These are phyloP conservation scores for Osmerus mordax DNA, from an alignment of 2,113 vertebrate genomes.

Conservation along the genomic window DNA sequence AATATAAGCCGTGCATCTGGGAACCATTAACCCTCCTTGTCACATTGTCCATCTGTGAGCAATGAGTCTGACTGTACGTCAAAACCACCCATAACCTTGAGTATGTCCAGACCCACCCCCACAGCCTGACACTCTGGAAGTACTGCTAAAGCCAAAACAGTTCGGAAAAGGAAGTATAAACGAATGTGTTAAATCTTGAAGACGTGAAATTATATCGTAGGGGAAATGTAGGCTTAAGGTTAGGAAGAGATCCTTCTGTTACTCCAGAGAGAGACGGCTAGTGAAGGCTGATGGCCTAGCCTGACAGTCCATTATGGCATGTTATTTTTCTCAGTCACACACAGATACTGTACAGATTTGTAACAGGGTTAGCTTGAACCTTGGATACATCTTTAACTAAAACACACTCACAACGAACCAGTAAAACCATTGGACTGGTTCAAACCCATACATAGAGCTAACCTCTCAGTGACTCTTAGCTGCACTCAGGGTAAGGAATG, in stretches of 20 bases:
- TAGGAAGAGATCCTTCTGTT: constrained; percentile 8
- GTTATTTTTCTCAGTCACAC: too few relatives aligned
- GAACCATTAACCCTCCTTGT: constrained; percentile 61
- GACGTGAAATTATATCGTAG: constrained; percentile 40
- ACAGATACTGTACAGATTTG: too few relatives aligned
- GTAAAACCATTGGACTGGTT: background rate
- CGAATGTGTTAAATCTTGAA: constrained; percentile 28
- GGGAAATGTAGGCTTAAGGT: background rate
- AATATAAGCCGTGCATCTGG: constrained; percentile 62
- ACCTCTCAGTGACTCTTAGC: too few relatives aligned
- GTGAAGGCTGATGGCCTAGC: constrained; percentile 17
- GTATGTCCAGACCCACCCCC: constrained; percentile 55
- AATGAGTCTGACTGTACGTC: constrained; percentile 62
- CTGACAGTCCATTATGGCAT: too few relatives aligned
- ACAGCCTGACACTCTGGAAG: constrained; percentile 50
- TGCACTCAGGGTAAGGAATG: too few relatives aligned
- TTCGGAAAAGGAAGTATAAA: constrained; percentile 54
- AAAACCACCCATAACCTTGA: constrained; percentile 60
- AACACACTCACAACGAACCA: too few relatives aligned
- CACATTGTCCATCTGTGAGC: constrained; percentile 63
- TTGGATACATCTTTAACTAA: too few relatives aligned
- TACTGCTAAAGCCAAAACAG: constrained; percentile 37
- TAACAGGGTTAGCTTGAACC: too few relatives aligned
- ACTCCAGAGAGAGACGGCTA: constrained; percentile 35
- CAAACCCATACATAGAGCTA: background rate